phyloP scores from a whole-genome alignment of 1,140 invertebrate genomes.

The Drosophila guanche region DNA sequence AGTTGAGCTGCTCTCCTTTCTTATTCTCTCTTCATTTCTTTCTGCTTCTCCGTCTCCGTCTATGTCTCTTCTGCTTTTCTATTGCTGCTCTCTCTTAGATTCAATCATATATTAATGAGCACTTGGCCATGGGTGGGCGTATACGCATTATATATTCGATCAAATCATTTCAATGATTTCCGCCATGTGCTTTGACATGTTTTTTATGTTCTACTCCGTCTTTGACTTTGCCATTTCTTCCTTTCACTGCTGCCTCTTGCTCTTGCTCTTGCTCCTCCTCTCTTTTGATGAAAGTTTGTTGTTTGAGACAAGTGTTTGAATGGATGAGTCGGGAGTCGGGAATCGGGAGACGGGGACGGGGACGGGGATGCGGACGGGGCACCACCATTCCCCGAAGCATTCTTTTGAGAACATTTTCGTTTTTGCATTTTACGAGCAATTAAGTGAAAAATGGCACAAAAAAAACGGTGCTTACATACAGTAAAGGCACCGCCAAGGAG shows the following conservation, averaged over 20 bases:
- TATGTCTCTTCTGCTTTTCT: background rate
- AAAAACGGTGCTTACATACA: slow-evolving; percentile 32
- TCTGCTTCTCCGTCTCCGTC: slow-evolving; percentile 3
- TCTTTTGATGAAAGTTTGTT: slow-evolving; percentile 52
- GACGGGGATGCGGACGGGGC: too few relatives aligned
- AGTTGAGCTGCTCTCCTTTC: slow-evolving; percentile 25
- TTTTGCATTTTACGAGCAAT: slow-evolving; percentile 77
- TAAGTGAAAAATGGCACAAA: slow-evolving; percentile 66
- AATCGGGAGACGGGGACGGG: too few relatives aligned
- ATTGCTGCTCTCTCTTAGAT: slow-evolving; percentile 4
- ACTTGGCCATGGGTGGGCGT: slow-evolving; percentile 40
- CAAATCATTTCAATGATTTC: slow-evolving; percentile 37
- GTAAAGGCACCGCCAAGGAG: slow-evolving; percentile 1
- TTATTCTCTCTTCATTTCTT: slow-evolving; percentile 33
- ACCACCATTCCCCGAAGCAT: background rate
- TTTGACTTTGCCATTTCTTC: slow-evolving; percentile 19
- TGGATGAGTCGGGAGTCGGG: background rate
- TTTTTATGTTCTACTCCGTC: slow-evolving; percentile 11
- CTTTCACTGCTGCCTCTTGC: background rate
- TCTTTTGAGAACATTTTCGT: slow-evolving; percentile 42
- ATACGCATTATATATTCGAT: slow-evolving; percentile 58
- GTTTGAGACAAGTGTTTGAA: slow-evolving; percentile 45
- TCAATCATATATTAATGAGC: slow-evolving; percentile 77
- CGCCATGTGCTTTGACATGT: slow-evolving; percentile 20
- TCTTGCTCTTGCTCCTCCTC: background rate